Percentiles rank a stretch among this genome's conserved stretches.
These are phyloP conservation scores for Chaenocephalus aceratus DNA, from an alignment of 2,113 vertebrate species.

Conservation along the genomic window DNA sequence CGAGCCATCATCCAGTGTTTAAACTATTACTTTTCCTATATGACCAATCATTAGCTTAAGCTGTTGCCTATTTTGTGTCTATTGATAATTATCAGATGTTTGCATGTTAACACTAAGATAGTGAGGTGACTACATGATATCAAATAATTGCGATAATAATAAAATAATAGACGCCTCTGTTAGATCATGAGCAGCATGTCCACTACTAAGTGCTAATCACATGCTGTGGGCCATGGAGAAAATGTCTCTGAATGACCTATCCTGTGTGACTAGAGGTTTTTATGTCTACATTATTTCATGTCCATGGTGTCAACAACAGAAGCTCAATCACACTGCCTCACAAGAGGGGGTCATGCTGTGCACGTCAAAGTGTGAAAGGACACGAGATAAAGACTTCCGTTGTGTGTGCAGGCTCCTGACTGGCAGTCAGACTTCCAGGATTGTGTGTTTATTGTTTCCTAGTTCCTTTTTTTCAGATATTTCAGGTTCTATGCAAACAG, in stretches of 20 bases:
- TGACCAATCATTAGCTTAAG: neutral
- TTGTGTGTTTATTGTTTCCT: neutral
- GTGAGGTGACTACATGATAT: neutral
- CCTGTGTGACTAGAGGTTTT: constrained; percentile 33
- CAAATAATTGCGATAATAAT: neutral
- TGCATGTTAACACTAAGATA: neutral
- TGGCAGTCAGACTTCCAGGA: constrained; percentile 21
- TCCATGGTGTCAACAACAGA: constrained; percentile 73
- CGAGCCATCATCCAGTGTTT: too few relatives aligned
- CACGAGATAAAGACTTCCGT: constrained; percentile 40
- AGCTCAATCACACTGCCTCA: constrained; percentile 20
- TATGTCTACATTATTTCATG: constrained; percentile 21
- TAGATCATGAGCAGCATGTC: neutral
- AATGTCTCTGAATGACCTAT: neutral
- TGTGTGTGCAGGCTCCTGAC: constrained; percentile 49
- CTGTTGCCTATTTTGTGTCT: neutral
- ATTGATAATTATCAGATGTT: neutral
- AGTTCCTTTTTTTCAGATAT: neutral
- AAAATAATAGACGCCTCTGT: neutral
- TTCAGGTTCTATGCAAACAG: neutral
- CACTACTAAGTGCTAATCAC: neutral
- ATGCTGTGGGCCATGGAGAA: neutral
- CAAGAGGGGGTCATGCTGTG: constrained; percentile 60
- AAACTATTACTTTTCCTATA: too few relatives aligned
- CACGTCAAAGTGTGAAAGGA: constrained; percentile 54